Percentiles rank a stretch among this genome's conserved stretches.
Conservation (phyloP, 2,797 vertebrate genomes). For the Buphagus erythrorhynchus region DNA sequence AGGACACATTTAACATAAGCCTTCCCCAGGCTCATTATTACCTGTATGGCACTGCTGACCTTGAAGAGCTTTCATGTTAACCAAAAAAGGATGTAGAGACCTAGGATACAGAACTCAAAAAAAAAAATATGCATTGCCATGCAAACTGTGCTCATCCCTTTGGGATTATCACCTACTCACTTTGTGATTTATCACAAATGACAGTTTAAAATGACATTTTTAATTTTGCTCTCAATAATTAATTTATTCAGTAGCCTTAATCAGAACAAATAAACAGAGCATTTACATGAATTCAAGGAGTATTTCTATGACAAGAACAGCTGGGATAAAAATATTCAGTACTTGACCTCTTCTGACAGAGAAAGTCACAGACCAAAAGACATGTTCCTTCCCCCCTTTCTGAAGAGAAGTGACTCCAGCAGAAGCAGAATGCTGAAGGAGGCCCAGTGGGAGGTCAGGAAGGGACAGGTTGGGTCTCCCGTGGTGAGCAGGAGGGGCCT, state of each 20-base stretch:
- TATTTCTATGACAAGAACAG: background rate
- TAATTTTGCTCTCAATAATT: background rate
- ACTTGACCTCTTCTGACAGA: background rate
- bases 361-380: background rate
- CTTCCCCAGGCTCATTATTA: slow-evolving; percentile 33
- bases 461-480: background rate
- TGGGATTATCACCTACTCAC: background rate
- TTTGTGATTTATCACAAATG: background rate
- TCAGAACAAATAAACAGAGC: background rate
- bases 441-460: background rate
- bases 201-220: background rate
- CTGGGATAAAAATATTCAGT: background rate
- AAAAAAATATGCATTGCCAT: background rate
- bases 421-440: background rate
- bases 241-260: background rate
- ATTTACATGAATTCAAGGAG: background rate
- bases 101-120: background rate
- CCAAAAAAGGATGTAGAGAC: background rate
- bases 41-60: slow-evolving; percentile 32
- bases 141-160: background rate
- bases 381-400: background rate
- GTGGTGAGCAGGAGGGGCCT: accelerated
- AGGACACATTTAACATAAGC: slow-evolving; percentile 54
- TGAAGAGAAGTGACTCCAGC: background rate
- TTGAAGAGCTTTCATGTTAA: slow-evolving; percentile 59